These are phyloP conservation scores for Neogobius melanostomus DNA, from an alignment of 2,113 vertebrate species.

Conservation along the genomic window DNA sequence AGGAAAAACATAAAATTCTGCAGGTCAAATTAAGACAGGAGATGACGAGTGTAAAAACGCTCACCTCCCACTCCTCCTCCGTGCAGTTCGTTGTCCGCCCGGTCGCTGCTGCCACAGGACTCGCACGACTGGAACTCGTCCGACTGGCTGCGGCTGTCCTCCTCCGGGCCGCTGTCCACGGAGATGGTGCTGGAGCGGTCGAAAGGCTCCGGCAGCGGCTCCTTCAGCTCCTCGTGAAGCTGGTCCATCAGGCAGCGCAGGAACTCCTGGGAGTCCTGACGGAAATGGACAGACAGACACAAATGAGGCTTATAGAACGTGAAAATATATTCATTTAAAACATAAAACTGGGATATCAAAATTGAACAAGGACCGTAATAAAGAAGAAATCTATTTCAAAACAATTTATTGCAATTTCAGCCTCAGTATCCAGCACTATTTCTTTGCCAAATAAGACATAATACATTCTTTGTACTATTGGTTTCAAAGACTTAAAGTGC, in stretches of 20 bases:
- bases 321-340: no score
- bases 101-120: slow-evolving; percentile 86
- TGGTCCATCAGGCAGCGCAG: slow-evolving; percentile 97
- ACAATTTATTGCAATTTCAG: no score
- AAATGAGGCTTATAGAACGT: no score
- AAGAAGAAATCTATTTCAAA: no score
- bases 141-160: slow-evolving; percentile 84
- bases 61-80: background rate
- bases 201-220: slow-evolving; percentile 81
- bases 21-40: no score
- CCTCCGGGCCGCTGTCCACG: slow-evolving; percentile 80
- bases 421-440: no score
- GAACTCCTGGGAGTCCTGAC: slow-evolving; percentile 96
- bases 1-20: no score
- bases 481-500: no score
- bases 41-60: background rate
- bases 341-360: no score
- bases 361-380: no score
- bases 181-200: slow-evolving; percentile 74
- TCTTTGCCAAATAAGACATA: no score
- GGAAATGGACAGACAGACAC: background rate
- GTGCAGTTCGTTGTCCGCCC: slow-evolving; percentile 79
- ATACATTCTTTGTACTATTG: no score
- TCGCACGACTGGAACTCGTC: slow-evolving; percentile 93
- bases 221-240: slow-evolving; percentile 96